phyloP scores from a whole-genome alignment of 2,888 invertebrate species.

The Morpho helenor region DNA sequence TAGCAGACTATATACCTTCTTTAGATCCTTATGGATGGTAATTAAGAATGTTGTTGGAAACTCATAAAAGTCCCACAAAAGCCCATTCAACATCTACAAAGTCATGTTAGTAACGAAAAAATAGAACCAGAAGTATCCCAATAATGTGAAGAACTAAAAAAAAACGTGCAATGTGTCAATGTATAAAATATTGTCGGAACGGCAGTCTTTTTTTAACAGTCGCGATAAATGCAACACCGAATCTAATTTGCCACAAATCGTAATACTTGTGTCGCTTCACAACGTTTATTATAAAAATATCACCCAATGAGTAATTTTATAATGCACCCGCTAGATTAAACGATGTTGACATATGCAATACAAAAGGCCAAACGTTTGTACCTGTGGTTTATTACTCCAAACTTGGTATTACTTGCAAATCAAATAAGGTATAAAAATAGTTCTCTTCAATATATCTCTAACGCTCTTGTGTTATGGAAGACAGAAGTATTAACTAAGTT shows the following conservation, averaged over 20 bases:
- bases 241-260: constrained; percentile 58
- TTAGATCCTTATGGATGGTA: too few relatives aligned
- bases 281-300: constrained; percentile 59
- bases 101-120: background rate
- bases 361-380: too few relatives aligned
- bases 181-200: constrained; percentile 50
- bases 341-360: too few relatives aligned
- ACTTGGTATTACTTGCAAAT: too few relatives aligned
- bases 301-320: constrained; percentile 69
- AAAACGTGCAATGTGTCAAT: constrained; percentile 25
- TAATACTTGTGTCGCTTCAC: constrained; percentile 50
- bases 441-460: constrained; percentile 20
- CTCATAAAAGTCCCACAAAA: too few relatives aligned
- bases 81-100: too few relatives aligned
- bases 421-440: background rate
- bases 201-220: constrained; percentile 57
- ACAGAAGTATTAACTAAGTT: too few relatives aligned
- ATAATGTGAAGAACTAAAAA: constrained; percentile 3
- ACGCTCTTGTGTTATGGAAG: too few relatives aligned
- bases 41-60: too few relatives aligned
- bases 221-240: constrained; percentile 59
- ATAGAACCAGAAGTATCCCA: constrained; percentile 4
- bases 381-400: too few relatives aligned
- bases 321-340: constrained; percentile 25
- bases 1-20: too few relatives aligned